Conservation (phyloP, 2,888 invertebrate species). For the Drosophila ezoana region DNA sequence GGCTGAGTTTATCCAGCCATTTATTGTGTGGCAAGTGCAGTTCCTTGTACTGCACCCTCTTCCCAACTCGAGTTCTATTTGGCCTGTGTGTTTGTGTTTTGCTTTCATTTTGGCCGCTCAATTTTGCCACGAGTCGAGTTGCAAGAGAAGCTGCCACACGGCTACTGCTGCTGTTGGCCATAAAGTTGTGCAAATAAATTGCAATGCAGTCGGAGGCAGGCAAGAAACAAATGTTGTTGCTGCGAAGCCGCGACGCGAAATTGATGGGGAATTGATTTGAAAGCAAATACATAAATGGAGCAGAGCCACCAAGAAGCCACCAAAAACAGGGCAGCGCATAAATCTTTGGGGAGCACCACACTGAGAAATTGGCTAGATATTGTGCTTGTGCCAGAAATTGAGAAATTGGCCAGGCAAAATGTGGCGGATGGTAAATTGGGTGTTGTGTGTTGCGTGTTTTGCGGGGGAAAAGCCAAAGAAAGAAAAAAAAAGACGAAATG, state of each 20-base stretch:
- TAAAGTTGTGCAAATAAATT: slow-evolving; percentile 73
- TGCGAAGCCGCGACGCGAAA: slow-evolving; percentile 62
- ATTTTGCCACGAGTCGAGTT: slow-evolving; percentile 36
- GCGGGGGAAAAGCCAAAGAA: neutral
- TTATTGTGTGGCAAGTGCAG: slow-evolving; percentile 78
- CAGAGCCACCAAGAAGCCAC: slow-evolving; percentile 56
- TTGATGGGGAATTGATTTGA: slow-evolving; percentile 80
- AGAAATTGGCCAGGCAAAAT: slow-evolving; percentile 45
- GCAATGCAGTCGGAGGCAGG: slow-evolving; percentile 53
- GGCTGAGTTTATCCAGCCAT: slow-evolving; percentile 65
- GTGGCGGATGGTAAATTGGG: slow-evolving; percentile 9
- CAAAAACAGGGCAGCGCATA: slow-evolving; percentile 58
- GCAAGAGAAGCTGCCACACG: neutral
- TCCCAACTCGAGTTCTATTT: slow-evolving; percentile 62
- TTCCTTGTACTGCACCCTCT: slow-evolving; percentile 53
- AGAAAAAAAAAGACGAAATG: slow-evolving; percentile 43
- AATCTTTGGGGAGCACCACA: slow-evolving; percentile 67
- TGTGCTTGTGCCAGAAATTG: slow-evolving; percentile 51
- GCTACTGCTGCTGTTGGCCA: slow-evolving; percentile 25
- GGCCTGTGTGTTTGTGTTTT: slow-evolving; percentile 48
- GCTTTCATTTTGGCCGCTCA: slow-evolving; percentile 51
- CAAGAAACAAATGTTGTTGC: slow-evolving; percentile 69
- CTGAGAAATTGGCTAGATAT: slow-evolving; percentile 71
- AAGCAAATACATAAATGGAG: slow-evolving; percentile 80
- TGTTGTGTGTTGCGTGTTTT: neutral